Evolutionary conservation across 2,113 vertebrate species (phyloP).

Genomic region (Kryptolebias marmoratus): DNA sequence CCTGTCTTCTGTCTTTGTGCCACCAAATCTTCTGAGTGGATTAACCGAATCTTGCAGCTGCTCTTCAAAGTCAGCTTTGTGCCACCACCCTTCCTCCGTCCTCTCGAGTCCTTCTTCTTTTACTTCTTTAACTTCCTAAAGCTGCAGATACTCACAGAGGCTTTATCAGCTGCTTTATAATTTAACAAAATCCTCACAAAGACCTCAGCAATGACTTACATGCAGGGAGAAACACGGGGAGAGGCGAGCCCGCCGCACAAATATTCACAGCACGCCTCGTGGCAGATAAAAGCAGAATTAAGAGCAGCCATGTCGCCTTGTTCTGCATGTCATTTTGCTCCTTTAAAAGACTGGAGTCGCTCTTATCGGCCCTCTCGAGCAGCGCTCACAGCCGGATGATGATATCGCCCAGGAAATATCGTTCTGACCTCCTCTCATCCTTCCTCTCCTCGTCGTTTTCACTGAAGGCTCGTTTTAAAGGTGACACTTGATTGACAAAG

Average conservation of each 20-base stretch:
- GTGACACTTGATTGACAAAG: constrained; percentile 33
- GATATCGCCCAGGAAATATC: constrained; percentile 22
- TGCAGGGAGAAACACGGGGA: constrained; percentile 10
- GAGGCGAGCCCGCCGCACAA: not conserved
- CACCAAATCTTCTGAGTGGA: constrained; percentile 72
- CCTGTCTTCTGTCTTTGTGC: constrained; percentile 57
- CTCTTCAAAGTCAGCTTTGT: constrained; percentile 61
- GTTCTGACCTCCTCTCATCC: constrained; percentile 39
- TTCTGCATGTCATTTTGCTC: not conserved
- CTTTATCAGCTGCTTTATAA: constrained; percentile 68
- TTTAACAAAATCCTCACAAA: constrained; percentile 70
- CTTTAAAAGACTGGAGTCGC: constrained; percentile 20
- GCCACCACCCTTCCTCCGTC: constrained; percentile 4
- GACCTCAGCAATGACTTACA: constrained; percentile 35
- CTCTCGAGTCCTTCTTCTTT: constrained; percentile 35
- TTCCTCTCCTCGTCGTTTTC: constrained; percentile 7
- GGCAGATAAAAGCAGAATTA: constrained; percentile 32
- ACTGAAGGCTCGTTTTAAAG: constrained; percentile 24
- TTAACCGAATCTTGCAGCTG: constrained; percentile 67
- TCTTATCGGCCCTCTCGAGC: constrained; percentile 13
- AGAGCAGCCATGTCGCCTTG: not conserved
- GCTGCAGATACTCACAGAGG: constrained; percentile 57
- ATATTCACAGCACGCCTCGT: constrained; percentile 21
- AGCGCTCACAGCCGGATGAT: constrained; percentile 19
- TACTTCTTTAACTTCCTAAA: constrained; percentile 58